These are phyloP conservation scores for Distichodus sexfasciatus DNA, from an alignment of 2,797 vertebrate species.

Conservation along the genomic window DNA sequence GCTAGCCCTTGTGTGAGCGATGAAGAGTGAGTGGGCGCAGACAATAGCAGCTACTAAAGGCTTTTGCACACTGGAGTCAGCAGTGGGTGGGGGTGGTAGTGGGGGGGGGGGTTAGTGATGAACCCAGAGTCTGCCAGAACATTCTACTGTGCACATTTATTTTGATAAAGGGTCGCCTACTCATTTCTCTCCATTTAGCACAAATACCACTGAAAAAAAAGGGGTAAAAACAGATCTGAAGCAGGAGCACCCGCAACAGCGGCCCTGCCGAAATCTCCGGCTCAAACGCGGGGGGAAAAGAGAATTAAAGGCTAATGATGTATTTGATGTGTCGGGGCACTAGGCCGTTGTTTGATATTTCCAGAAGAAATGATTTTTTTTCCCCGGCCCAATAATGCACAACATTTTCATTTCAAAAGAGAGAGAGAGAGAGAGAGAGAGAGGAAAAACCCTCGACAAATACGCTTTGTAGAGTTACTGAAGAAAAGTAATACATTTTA, in stretches of 20 bases:
- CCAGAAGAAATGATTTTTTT: background rate
- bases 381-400: background rate
- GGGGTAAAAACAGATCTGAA: conserved; percentile 10
- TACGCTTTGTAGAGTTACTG: no score
- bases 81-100: conserved; percentile 41
- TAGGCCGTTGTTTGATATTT: background rate
- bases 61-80: conserved; percentile 50
- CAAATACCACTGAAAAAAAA: conserved; percentile 17
- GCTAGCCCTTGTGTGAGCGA: conserved; percentile 12
- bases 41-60: conserved; percentile 53
- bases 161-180: conserved; percentile 62
- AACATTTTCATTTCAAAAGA: background rate
- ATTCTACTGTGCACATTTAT: conserved; percentile 60
- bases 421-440: no score
- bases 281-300: background rate
- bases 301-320: conserved; percentile 8
- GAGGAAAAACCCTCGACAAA: no score
- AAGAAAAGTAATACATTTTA: no score
- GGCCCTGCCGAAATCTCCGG: conserved; percentile 9
- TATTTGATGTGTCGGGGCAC: conserved; percentile 3
- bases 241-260: conserved; percentile 13
- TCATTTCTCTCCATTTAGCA: conserved; percentile 45
- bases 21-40: conserved; percentile 52
- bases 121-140: conserved; percentile 57
- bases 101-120: no score